A percentile compares a stretch with the other conserved stretches of the same genome.
Evolutionary conservation across 2,797 vertebrate species (phyloP).

Genomic region (Gallinago solitaria): DNA sequence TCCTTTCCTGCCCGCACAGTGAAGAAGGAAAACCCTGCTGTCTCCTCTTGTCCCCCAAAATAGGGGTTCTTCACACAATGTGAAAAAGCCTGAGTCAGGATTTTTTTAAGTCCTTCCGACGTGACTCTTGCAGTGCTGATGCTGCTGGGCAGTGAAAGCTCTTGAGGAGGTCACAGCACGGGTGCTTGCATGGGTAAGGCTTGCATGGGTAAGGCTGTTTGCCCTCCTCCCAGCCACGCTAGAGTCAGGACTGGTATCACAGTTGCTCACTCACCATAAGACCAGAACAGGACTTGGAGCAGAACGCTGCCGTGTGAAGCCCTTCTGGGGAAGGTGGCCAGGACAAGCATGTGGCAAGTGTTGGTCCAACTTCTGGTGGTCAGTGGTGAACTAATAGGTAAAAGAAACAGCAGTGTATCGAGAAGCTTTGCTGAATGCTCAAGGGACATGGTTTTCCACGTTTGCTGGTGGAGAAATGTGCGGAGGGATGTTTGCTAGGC

Average conservation of each 20-base stretch:
- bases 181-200: accelerated
- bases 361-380: not conserved
- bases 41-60: not conserved
- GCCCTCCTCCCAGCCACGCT: accelerated
- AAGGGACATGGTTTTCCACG: not conserved
- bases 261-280: accelerated
- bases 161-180: accelerated
- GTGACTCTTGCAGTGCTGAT: not conserved
- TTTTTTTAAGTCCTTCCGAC: not conserved
- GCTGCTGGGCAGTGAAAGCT: accelerated
- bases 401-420: not conserved
- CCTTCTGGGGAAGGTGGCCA: not conserved
- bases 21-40: not conserved
- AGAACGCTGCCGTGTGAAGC: accelerated
- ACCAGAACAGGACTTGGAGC: no score
- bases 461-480: not conserved
- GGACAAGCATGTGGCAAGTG: accelerated
- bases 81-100: not conserved
- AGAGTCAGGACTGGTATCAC: not conserved
- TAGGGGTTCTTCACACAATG: not conserved
- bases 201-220: not conserved
- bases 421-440: not conserved
- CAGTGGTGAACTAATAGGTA: not conserved
- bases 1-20: not conserved
- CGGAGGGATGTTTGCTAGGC: not conserved